Conservation (phyloP, 2,113 vertebrate genomes). For the Hydrochoerus hydrochaeris region DNA sequence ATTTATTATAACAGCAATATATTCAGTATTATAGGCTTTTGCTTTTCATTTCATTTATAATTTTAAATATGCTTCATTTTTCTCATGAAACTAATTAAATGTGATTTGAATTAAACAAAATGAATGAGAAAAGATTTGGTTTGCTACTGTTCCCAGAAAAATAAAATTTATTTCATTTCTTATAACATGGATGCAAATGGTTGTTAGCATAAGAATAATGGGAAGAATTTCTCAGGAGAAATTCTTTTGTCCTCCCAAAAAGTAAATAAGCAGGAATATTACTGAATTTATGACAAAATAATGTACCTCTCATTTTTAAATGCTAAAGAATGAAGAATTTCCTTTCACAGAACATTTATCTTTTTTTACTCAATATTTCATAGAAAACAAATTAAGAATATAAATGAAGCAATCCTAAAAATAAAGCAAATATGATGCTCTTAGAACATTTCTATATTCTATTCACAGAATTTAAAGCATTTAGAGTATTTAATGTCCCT, state of each 20-base stretch:
- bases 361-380: background rate
- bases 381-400: background rate
- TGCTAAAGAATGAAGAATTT: background rate
- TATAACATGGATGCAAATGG: background rate
- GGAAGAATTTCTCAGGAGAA: background rate
- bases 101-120: conserved; percentile 12
- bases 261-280: background rate
- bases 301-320: background rate
- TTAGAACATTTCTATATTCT: background rate
- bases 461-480: background rate
- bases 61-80: background rate
- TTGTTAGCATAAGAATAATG: background rate
- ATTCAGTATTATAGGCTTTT: background rate
- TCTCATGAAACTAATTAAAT: background rate
- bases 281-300: conserved; percentile 27
- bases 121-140: background rate
- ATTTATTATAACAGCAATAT: background rate
- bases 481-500: background rate
- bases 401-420: background rate
- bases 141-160: background rate
- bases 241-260: background rate
- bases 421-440: background rate
- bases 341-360: background rate
- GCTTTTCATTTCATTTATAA: background rate
- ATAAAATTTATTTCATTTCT: background rate